Evolutionary conservation across 2,888 invertebrate species (phyloP).

Genomic region (Limnephilus marmoratus): DNA sequence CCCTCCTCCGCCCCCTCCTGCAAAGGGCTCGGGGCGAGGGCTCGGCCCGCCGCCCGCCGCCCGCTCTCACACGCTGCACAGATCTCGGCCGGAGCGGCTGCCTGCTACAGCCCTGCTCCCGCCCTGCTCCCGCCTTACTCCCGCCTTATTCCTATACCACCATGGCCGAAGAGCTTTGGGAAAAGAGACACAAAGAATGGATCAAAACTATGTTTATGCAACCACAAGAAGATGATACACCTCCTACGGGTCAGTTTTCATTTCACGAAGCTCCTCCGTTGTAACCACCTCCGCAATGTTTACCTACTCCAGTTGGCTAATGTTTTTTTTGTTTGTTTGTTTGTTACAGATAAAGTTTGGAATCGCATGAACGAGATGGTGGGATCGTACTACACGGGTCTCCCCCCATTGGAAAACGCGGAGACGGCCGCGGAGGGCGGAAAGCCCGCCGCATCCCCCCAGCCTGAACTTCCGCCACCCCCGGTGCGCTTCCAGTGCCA

Average conservation of each 20-base stretch:
- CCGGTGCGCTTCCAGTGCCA: constrained; percentile 78
- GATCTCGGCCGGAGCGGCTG: constrained; percentile 50
- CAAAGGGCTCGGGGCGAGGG: constrained; percentile 52
- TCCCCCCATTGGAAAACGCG: constrained; percentile 59
- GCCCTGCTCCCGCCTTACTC: constrained; percentile 53
- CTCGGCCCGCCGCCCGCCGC: constrained; percentile 42
- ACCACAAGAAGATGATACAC: constrained; percentile 70
- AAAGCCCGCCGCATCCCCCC: constrained; percentile 65
- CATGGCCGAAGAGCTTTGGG: constrained; percentile 69
- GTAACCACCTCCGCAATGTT: neutral
- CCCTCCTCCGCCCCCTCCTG: constrained; percentile 37
- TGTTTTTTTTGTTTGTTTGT: constrained; percentile 34
- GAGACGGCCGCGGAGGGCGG: constrained; percentile 72
- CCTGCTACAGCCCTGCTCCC: constrained; percentile 53
- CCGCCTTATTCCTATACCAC: constrained; percentile 21
- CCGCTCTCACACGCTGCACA: constrained; percentile 52
- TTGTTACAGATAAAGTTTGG: constrained; percentile 73
- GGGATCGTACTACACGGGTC: constrained; percentile 73
- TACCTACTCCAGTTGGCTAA: neutral
- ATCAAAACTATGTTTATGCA: constrained; percentile 75
- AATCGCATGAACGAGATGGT: constrained; percentile 75
- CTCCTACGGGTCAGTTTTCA: constrained; percentile 47
- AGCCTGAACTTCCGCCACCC: constrained; percentile 67
- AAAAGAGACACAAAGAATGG: constrained; percentile 74
- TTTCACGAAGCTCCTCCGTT: neutral